phyloP scores from a whole-genome alignment of 2,113 vertebrate genomes.

The Rhodinocichla rosea region DNA sequence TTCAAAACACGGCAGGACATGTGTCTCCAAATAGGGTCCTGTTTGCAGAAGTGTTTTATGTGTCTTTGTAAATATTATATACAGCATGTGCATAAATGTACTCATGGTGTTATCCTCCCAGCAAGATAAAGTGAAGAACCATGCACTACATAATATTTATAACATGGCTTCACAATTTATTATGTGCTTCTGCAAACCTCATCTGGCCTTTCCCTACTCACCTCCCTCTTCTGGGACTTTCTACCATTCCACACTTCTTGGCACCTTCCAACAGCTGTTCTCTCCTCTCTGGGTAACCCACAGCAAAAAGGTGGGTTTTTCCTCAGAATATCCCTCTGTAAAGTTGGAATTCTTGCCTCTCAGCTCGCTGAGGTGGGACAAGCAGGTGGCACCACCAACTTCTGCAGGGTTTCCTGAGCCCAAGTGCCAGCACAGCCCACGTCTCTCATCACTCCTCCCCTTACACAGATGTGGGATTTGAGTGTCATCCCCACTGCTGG shows the following conservation, averaged over 20 bases:
- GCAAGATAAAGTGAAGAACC: background rate
- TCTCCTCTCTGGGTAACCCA: background rate
- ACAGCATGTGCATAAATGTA: background rate
- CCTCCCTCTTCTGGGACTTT: slow-evolving; percentile 9
- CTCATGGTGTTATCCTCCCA: background rate
- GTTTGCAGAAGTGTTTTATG: background rate
- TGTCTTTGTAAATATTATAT: background rate
- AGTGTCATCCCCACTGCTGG: background rate
- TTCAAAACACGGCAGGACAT: background rate
- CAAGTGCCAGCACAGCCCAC: background rate
- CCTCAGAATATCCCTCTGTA: background rate
- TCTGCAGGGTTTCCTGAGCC: background rate
- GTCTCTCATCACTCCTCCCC: background rate
- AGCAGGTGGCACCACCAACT: background rate
- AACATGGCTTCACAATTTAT: slow-evolving; percentile 22
- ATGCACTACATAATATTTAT: slow-evolving; percentile 3
- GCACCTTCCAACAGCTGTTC: slow-evolving; percentile 15
- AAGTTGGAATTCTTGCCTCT: background rate
- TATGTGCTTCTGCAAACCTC: background rate
- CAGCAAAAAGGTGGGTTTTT: background rate
- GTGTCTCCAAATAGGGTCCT: background rate
- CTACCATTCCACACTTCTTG: background rate
- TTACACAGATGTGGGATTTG: background rate
- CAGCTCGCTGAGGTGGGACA: background rate
- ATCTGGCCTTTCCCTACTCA: background rate